Evolutionary conservation across 2,888 invertebrate genomes (phyloP), one percentile per base, ranked within the genome.

Genomic region (Embidobia sp.): DNA sequence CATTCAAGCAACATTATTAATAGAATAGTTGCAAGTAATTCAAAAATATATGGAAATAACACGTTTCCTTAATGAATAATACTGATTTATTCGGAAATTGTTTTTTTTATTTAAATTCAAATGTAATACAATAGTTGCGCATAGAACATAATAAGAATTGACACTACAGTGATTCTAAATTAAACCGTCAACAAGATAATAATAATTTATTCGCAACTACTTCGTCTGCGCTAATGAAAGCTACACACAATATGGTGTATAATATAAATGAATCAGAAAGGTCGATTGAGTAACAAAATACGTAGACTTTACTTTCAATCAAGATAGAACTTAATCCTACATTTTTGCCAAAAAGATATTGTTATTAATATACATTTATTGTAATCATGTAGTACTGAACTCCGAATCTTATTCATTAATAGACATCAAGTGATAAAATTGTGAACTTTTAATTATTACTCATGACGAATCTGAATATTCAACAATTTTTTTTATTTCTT

Each of bases 121-220:
- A 18, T 11, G 48, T 11, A 11, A n/a, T 7, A 4, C 49, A 59
- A 57, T 46, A 48, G 8, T 22, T 44, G 42, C 26, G 46, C 1
- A 42, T 49, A 59, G 19, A 59, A 69, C 44, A 66, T 74, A 61
- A 66, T 61, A 51, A 66, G 66, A 59, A 66, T 61, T 75, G 61
- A 67, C 46, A 69, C 57, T 63, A 69, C 55, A 69, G 61, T 63
- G 57, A 55, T 63, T 75, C 67, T 53, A 49, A 63, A 75, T 75
- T 63, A 63, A 55, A 63, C 48, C 44, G 33, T 57, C 63, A 57
- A 42, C 19, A 40, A 40, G 69, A 75, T 75, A 59, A 64, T 42
- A 70, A 66, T 70, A 77, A 77, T 77, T 77, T 66, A 70, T 77
- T 59, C 66, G 19, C 13, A 33, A 49, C 48, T 49, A 42, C 66